Conservation (phyloP, 1,140 invertebrate genomes). For the Glossosoma conforme region DNA sequence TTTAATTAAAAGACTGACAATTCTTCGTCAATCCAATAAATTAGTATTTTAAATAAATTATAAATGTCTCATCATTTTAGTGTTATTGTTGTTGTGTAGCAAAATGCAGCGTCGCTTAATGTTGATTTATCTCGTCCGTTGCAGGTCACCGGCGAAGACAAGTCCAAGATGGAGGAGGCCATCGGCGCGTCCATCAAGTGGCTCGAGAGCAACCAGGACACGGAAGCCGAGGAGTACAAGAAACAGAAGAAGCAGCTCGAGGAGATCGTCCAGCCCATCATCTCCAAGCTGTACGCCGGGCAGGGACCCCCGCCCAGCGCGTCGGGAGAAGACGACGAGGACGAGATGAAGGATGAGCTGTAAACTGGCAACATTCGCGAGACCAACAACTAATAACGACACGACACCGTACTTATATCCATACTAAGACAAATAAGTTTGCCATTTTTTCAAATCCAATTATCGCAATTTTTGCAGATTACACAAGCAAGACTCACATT, state of each 20-base stretch:
- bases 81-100: too few species aligned
- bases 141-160: constrained; percentile 79
- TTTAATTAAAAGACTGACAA: too few species aligned
- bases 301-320: constrained; percentile 68
- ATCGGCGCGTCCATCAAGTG: constrained; percentile 98
- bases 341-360: constrained; percentile 83
- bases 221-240: constrained; percentile 90
- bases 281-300: constrained; percentile 93
- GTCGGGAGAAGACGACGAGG: constrained; percentile 66
- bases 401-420: background rate
- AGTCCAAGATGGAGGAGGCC: constrained; percentile 91
- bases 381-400: background rate
- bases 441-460: background rate
- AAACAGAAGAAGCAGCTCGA: constrained; percentile 97
- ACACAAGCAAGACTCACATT: background rate
- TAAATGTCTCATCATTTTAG: too few species aligned
- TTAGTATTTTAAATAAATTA: too few species aligned
- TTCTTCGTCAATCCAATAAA: too few species aligned
- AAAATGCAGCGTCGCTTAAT: too few species aligned
- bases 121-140: constrained; percentile 31
- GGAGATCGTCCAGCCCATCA: constrained; percentile 94
- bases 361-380: constrained; percentile 49
- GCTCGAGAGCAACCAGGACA: constrained; percentile 94
- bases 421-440: background rate
- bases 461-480: background rate